Base-by-base conservation (phyloP, 2,888 invertebrate species). In the Metacarcinus magister region DNA sequence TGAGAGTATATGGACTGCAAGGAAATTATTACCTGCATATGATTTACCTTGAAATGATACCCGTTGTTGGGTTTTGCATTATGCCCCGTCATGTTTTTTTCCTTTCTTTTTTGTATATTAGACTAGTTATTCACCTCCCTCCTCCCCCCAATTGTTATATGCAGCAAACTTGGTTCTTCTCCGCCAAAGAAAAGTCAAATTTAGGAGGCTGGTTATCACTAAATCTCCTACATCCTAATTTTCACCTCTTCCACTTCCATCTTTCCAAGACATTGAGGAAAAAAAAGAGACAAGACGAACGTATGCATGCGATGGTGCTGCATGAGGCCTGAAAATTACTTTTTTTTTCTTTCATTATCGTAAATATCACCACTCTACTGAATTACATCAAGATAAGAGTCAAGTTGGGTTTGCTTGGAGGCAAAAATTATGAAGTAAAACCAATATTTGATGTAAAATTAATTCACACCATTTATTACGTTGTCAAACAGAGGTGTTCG, bases 371-470 rank as follows among this genome's bases (percentile, higher is more conserved):
- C n/a, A n/a, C n/a, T 67, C 5, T 67, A 67, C n/a, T n/a, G 7
- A n/a, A 67, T 67, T n/a, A 67, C n/a, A n/a, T n/a, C n/a, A 2
- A 67, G 67, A 67, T 67, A n/a, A 67, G n/a, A n/a, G 0, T 23
- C n/a, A n/a, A 67, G 67, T n/a, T n/a, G n/a, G 67, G 67, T 67
- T 67, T 67, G 67, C 67, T 67, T 67, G 67, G 67, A 67, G 67
- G 67, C 67, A 67, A n/a, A n/a, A 7, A 67, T 19, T 23, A 67
- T 67, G n/a, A n/a, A 67, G 67, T 67, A 67, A 67, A 67, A n/a
- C 67, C 67, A n/a, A 67, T 67, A 23, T 5, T 23, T n/a, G n/a
- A 67, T 67, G 67, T 67, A 67, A 67, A 67, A 67, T 67, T 67
- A n/a, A 67, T 67, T 67, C 67, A 23, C 7, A n/a, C 4, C 67